A percentile compares a stretch with the other conserved stretches of the same genome.
Evolutionary conservation across 2,888 invertebrate species (phyloP).

Genomic region (Hyposoter dolosus): DNA sequence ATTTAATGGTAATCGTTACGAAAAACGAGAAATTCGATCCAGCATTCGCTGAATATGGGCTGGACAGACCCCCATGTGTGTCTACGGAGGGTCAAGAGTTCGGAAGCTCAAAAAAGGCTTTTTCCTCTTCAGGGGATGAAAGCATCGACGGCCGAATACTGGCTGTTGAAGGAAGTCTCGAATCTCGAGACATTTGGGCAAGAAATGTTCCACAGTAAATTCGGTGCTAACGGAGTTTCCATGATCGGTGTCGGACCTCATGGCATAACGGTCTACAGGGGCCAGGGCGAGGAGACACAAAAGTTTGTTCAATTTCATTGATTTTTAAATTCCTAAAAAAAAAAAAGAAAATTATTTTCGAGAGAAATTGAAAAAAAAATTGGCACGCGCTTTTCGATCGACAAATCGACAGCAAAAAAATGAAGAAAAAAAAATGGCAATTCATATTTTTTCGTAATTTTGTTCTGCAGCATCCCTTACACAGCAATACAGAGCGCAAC

Average conservation of each 20-base stretch:
- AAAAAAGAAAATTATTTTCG: neutral
- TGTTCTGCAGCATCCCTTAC: constrained; percentile 89
- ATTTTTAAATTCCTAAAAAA: constrained; percentile 35
- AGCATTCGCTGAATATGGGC: too few relatives aligned
- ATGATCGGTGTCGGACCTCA: constrained; percentile 93
- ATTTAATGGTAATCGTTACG: too few relatives aligned
- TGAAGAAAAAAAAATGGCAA: neutral
- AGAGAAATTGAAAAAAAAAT: neutral
- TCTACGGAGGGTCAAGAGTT: neutral
- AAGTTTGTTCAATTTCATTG: constrained; percentile 83
- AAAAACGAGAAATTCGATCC: too few relatives aligned
- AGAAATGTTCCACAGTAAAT: constrained; percentile 92
- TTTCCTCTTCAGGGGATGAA: constrained; percentile 88
- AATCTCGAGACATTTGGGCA: constrained; percentile 93
- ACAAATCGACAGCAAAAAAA: neutral
- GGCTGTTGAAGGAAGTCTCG: constrained; percentile 92
- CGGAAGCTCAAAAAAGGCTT: constrained; percentile 32
- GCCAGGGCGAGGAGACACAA: constrained; percentile 89
- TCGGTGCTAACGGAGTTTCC: constrained; percentile 86
- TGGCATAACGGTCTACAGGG: constrained; percentile 91
- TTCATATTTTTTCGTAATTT: constrained; percentile 14
- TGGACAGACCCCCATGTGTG: neutral
- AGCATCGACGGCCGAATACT: constrained; percentile 92
- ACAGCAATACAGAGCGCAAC: constrained; percentile 93
- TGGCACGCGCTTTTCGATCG: neutral